phyloP scores from a whole-genome alignment of 1,140 invertebrate genomes.

The Zaprionus davidi region DNA sequence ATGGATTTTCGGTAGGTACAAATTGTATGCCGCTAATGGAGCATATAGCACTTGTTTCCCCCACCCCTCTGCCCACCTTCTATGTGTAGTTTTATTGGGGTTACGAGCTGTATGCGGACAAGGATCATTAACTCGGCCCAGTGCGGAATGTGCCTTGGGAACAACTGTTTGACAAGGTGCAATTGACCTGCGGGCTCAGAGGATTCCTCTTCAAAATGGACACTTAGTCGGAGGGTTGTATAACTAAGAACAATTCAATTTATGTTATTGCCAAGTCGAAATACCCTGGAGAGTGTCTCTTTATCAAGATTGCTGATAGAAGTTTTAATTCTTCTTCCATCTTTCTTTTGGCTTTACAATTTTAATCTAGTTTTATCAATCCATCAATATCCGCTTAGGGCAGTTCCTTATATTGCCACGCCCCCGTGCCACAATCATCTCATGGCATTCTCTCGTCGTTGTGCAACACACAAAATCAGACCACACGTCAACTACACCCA shows the following conservation, averaged over 20 bases:
- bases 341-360: background rate
- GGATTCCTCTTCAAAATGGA: background rate
- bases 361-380: conserved; percentile 9
- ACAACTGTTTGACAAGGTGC: background rate
- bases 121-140: conserved; percentile 58
- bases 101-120: conserved; percentile 32
- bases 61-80: background rate
- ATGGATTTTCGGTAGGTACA: conserved; percentile 79
- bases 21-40: conserved; percentile 77
- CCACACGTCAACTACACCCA: conserved; percentile 23
- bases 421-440: conserved; percentile 13
- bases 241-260: too few relatives aligned
- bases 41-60: conserved; percentile 51
- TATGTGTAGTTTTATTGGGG: conserved; percentile 28
- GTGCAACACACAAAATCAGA: conserved; percentile 23
- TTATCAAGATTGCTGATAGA: background rate
- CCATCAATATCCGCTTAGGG: conserved; percentile 13
- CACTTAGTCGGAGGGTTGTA: too few relatives aligned
- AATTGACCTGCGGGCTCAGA: background rate
- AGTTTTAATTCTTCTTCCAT: background rate
- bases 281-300: background rate
- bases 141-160: background rate
- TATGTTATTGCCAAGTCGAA: too few relatives aligned
- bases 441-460: conserved; percentile 3
- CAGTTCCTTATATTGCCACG: conserved; percentile 5